Evolutionary conservation across 2,113 vertebrate genomes (phyloP).

Genomic region (Menura novaehollandiae): DNA sequence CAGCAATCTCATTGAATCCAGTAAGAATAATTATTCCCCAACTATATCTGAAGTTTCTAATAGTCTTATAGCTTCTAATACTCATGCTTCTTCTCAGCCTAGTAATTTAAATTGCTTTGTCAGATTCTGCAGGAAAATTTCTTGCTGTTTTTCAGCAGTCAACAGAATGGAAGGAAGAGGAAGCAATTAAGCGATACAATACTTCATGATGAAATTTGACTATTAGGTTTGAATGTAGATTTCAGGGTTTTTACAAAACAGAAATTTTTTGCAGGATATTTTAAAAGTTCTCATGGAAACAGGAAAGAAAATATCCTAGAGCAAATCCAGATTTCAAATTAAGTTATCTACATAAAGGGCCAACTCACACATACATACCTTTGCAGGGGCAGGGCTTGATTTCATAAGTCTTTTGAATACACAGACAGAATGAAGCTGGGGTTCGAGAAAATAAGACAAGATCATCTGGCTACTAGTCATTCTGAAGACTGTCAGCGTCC

Average conservation of each 20-base stretch:
- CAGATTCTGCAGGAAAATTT: neutral
- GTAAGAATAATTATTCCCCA: neutral
- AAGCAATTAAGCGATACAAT: neutral
- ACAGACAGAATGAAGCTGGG: neutral
- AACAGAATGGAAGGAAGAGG: neutral
- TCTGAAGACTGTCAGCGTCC: neutral
- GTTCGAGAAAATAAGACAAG: neutral
- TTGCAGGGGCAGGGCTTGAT: neutral
- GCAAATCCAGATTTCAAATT: neutral
- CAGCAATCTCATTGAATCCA: neutral
- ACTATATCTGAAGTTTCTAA: neutral
- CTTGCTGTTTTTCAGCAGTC: neutral
- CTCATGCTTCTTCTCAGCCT: neutral
- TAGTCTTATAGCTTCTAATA: neutral
- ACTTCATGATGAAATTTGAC: neutral
- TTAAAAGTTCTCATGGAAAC: neutral
- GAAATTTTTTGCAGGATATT: neutral
- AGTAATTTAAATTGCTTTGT: neutral
- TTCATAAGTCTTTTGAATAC: neutral
- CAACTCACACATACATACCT: neutral
- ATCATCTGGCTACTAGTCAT: neutral
- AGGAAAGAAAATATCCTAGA: neutral
- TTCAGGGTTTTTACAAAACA: neutral
- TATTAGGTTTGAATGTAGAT: neutral
- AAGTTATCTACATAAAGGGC: neutral